Base-by-base conservation (phyloP, 1,140 invertebrate genomes). In the Choristoneura fumiferana region DNA sequence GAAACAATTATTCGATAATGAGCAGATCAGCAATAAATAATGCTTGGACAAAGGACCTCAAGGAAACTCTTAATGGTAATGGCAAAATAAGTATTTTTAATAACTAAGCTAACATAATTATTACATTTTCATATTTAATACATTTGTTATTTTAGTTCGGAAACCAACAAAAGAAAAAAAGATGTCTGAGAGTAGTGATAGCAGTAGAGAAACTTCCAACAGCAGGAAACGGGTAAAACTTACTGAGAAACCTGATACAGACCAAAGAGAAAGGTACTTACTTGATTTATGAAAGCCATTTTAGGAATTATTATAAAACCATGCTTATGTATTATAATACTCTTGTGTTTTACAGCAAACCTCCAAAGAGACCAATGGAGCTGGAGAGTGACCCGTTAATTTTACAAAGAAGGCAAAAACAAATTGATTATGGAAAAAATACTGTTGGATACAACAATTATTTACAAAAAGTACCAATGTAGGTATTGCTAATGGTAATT, bases 361-460 rank as follows among this genome's bases (percentile, higher is more conserved):
- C 74, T 37, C 13, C 53, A 36, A 78, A 58, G 57, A 84, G 78
- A 60, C 70, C 73, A 5, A 60, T 81, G 18, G 92, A 94, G 65
- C 81, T 92, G 65, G 96, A 98, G 89, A 93, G 91, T 33, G 95
- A 98, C 91, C 91, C 93, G 10, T 84, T 63, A 13, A 84, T 96
- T 8, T 78, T 98, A 59, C 81, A 91, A 33, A 92, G 97, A 60
- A 91, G 97, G 57, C 96, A 98, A 76, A 98, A 98, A 85, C 96
- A 98, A 87, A 97, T 98, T 80, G 96, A 98, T 81, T 98, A 96
- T 91, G 97, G 97, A 14, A 98, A 98, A 90, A 98, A 97, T 78
- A 98, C 97, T 8, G 84, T 94, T 61, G 96, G 95, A 36, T 98
- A 98, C 87, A 92, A 95, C 54, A 93, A 93, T 83, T 98, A 98